phyloP scores from a whole-genome alignment of 2,888 invertebrate species.

The Pyrrhosoma nymphula region DNA sequence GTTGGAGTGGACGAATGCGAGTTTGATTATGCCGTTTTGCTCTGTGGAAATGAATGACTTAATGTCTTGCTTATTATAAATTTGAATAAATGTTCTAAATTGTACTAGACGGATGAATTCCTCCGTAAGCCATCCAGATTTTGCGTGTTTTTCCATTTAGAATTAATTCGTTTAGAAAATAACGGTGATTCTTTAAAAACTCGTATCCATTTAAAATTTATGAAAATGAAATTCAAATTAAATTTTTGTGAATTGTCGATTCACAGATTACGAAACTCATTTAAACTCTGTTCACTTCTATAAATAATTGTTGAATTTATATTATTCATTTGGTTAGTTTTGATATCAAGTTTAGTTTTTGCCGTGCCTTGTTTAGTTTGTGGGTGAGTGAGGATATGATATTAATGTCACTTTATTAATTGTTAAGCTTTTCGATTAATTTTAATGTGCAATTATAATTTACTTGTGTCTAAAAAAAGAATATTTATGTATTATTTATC shows the following conservation, averaged over 20 bases:
- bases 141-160: neutral
- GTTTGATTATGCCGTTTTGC: no score
- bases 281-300: no score
- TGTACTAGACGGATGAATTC: neutral
- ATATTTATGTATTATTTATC: no score
- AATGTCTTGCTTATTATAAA: neutral
- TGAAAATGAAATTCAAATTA: neutral
- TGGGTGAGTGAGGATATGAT: no score
- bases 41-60: neutral
- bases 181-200: neutral
- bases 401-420: no score
- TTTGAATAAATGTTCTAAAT: neutral
- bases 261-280: neutral
- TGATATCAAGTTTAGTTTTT: no score
- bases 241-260: neutral
- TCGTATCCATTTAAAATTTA: neutral
- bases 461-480: no score
- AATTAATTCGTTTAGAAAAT: neutral
- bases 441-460: no score
- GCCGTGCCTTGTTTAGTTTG: no score
- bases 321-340: no score
- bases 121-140: neutral
- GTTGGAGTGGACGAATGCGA: neutral
- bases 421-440: no score
- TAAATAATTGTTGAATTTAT: no score